phyloP scores from a whole-genome alignment of 2,888 invertebrate genomes.

The Stratiomys singularior region DNA sequence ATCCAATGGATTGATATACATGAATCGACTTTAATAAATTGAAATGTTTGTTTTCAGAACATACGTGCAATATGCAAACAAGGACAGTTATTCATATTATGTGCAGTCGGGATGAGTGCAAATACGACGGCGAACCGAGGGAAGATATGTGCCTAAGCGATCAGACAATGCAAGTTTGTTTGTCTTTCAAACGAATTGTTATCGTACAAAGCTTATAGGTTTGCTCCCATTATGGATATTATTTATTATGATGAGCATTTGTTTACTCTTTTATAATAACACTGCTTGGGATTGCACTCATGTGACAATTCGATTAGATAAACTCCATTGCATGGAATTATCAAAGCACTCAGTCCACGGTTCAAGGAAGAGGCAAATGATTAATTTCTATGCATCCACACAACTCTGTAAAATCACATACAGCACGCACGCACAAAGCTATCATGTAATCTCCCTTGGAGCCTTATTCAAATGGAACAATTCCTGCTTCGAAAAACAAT shows the following conservation, averaged over 20 bases:
- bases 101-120: neutral
- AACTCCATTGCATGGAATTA: too few species aligned
- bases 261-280: neutral
- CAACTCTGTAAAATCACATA: too few species aligned
- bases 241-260: neutral
- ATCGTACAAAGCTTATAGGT: neutral
- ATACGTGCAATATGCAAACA: neutral
- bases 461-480: neutral
- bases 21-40: slow-evolving; percentile 33
- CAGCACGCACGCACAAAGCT: too few species aligned
- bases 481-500: slow-evolving; percentile 35
- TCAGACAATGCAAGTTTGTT: slow-evolving; percentile 33
- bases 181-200: slow-evolving; percentile 31
- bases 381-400: too few species aligned
- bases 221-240: neutral
- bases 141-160: neutral
- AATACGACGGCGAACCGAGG: neutral
- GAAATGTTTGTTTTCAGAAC: slow-evolving; percentile 34
- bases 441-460: neutral
- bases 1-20: neutral
- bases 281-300: too few species aligned
- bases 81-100: neutral
- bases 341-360: too few species aligned
- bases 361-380: too few species aligned
- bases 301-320: too few species aligned